Conservation (phyloP, 1,140 invertebrate species). For the Rhysida immarginata region DNA sequence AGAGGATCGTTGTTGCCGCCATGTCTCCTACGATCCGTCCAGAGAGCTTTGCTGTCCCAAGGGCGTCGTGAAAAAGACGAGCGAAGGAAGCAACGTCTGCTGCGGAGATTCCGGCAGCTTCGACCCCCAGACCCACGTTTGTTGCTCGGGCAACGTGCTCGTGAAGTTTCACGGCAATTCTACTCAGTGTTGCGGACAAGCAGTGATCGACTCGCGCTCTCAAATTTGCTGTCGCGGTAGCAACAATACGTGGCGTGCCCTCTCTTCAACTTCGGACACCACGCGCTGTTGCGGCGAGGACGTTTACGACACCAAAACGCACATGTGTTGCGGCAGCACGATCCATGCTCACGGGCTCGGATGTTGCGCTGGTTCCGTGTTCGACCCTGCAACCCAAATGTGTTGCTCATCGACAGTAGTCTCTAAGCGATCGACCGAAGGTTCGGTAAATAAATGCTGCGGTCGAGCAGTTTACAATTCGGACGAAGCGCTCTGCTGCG, state of each 20-base stretch:
- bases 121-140: background rate
- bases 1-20: background rate
- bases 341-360: background rate
- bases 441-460: background rate
- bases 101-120: background rate
- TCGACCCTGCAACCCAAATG: background rate
- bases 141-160: background rate
- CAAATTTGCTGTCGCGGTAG: background rate
- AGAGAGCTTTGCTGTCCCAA: background rate
- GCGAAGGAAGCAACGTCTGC: background rate
- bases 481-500: background rate
- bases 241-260: background rate
- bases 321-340: background rate
- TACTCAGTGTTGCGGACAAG: background rate
- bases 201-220: background rate
- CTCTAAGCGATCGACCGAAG: background rate
- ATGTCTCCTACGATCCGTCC: background rate
- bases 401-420: background rate
- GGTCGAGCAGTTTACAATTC: background rate
- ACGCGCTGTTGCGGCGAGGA: background rate
- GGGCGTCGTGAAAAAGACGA: background rate
- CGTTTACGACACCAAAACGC: background rate
- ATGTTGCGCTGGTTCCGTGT: background rate
- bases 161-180: background rate
- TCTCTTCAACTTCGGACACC: background rate